phyloP scores from a whole-genome alignment of 2,797 vertebrate species.

The Coendou prehensilis region DNA sequence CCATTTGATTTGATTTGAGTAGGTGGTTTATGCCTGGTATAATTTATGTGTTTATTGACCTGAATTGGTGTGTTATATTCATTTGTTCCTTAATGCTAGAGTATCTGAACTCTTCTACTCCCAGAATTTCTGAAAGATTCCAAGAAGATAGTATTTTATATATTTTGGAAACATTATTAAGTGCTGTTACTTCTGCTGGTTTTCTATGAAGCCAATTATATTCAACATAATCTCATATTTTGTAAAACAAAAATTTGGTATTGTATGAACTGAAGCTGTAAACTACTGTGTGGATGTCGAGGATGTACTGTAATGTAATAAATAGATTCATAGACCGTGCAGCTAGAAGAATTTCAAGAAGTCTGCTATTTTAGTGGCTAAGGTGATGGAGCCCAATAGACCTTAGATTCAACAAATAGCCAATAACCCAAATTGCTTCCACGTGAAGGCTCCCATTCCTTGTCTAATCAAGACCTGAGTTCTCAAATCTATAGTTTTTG shows the following conservation, averaged over 20 bases:
- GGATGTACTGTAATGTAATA: background rate
- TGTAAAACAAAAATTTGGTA: background rate
- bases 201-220: background rate
- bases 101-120: background rate
- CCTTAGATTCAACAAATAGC: background rate
- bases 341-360: background rate
- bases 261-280: background rate
- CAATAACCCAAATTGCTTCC: background rate
- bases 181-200: background rate
- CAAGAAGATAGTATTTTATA: background rate
- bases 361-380: background rate
- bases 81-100: background rate
- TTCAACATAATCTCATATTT: background rate
- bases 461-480: background rate
- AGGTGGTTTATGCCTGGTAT: background rate
- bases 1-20: background rate
- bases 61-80: background rate
- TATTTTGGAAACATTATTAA: background rate
- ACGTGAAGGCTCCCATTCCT: background rate
- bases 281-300: background rate
- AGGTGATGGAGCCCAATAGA: background rate
- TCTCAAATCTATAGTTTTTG: background rate
- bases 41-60: conserved; percentile 24
- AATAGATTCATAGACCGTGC: background rate
- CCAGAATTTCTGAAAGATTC: background rate